Percentiles rank a stretch among this genome's conserved stretches.
phyloP scores from a whole-genome alignment of 2,888 invertebrate genomes.

The Cataglyphis altisquamis region DNA sequence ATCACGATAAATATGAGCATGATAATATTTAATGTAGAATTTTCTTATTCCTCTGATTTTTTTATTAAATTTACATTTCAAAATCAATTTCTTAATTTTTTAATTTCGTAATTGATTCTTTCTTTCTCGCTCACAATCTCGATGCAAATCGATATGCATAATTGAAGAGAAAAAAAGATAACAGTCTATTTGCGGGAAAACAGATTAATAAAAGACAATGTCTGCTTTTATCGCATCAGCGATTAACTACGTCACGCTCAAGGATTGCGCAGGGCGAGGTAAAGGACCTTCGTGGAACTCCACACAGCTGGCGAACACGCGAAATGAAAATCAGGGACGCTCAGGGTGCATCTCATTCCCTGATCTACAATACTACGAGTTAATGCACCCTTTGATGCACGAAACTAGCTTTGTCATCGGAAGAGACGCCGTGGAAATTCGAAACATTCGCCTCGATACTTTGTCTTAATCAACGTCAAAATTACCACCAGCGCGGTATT shows the following conservation, averaged over 20 bases:
- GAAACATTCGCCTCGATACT: slow-evolving; percentile 54
- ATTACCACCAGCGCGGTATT: slow-evolving; percentile 32
- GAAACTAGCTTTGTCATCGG: slow-evolving; percentile 63
- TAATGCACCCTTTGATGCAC: slow-evolving; percentile 65
- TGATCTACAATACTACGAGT: slow-evolving; percentile 63
- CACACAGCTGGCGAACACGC: slow-evolving; percentile 69
- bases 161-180: not conserved
- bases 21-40: not conserved
- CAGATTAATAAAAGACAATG: not conserved
- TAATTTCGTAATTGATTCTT: too few relatives aligned
- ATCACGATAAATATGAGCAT: not conserved
- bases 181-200: not conserved
- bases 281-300: slow-evolving; percentile 63
- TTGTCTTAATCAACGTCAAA: slow-evolving; percentile 53
- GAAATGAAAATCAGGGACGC: slow-evolving; percentile 74
- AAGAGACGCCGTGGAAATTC: slow-evolving; percentile 38
- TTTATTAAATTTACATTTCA: not conserved
- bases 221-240: slow-evolving; percentile 56
- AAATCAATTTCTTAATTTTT: not conserved
- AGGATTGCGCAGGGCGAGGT: slow-evolving; percentile 64
- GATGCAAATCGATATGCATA: not conserved
- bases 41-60: too few relatives aligned
- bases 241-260: slow-evolving; percentile 71
- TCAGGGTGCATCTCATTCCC: slow-evolving; percentile 73
- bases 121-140: not conserved